These are phyloP conservation scores for Sterrhoptilus dennistouni DNA, from an alignment of 2,113 vertebrate genomes.

Conservation along the genomic window DNA sequence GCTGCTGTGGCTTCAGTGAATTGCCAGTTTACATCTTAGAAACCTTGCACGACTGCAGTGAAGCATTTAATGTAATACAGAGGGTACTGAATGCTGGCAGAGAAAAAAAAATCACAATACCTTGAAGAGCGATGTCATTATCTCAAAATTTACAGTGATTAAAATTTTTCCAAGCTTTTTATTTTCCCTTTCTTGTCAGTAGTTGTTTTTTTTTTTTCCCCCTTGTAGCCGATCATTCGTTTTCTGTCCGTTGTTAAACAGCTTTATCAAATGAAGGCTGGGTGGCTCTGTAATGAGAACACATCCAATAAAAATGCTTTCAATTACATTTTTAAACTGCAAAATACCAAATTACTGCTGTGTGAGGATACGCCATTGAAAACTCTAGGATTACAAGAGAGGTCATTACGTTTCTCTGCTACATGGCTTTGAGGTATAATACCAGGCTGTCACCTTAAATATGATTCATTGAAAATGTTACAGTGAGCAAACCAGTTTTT, in stretches of 20 bases:
- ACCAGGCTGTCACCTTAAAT: constrained; percentile 10
- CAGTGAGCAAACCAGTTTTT: constrained; percentile 6
- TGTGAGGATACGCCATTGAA: constrained; percentile 15
- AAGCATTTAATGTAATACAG: not conserved
- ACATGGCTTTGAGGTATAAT: constrained; percentile 6
- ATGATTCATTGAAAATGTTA: not conserved
- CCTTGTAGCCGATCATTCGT: not conserved
- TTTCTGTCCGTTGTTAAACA: constrained; percentile 29
- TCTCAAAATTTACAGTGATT: constrained; percentile 9
- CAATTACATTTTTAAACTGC: constrained; percentile 42
- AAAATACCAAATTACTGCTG: constrained; percentile 43
- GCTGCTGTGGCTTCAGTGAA: not conserved
- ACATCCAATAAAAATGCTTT: constrained; percentile 35
- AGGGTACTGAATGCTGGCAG: not conserved
- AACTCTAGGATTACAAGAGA: constrained; percentile 5
- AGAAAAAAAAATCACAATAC: not conserved
- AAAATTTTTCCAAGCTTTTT: not conserved
- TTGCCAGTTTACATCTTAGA: not conserved
- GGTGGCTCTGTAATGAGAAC: constrained; percentile 33
- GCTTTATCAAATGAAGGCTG: constrained; percentile 42
- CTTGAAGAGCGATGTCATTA: constrained; percentile 9
- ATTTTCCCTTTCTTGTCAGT: not conserved
- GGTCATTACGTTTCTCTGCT: constrained; percentile 28
- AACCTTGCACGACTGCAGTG: not conserved
- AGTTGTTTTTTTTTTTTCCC: not conserved